Conservation (phyloP, 1,140 invertebrate genomes). For the Zelostemma sp. region DNA sequence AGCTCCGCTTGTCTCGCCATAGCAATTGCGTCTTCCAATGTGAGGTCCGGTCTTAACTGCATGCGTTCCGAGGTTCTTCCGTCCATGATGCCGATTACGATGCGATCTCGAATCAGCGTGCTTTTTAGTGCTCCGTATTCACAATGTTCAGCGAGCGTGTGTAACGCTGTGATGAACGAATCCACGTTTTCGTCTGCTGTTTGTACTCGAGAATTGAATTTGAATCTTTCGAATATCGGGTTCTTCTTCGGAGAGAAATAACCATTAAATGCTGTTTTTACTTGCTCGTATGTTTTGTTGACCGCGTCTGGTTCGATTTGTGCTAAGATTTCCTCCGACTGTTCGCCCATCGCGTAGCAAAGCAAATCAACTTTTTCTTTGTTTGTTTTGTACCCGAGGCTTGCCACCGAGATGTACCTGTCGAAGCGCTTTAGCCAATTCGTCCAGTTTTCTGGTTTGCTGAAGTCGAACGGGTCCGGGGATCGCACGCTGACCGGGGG, state of each 20-base stretch:
- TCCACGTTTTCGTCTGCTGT: constrained; percentile 52
- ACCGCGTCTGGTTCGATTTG: constrained; percentile 24
- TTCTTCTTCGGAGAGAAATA: constrained; percentile 60
- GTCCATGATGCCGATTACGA: constrained; percentile 57
- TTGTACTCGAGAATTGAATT: constrained; percentile 59
- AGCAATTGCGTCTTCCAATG: constrained; percentile 31
- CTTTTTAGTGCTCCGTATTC: constrained; percentile 55
- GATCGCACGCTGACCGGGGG: too few species aligned
- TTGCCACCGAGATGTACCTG: constrained; percentile 45
- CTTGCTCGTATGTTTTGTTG: constrained; percentile 20
- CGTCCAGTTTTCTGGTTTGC: too few species aligned
- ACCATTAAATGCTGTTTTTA: constrained; percentile 44
- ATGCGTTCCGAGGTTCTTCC: constrained; percentile 40
- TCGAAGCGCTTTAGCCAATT: constrained; percentile 37
- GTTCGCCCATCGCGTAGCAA: constrained; percentile 50
- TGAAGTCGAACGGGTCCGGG: too few species aligned
- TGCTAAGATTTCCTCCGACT: constrained; percentile 46
- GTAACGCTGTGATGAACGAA: constrained; percentile 56
- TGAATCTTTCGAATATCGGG: constrained; percentile 55
- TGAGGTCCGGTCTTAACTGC: constrained; percentile 36
- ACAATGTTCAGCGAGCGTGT: constrained; percentile 55
- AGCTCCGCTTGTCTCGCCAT: constrained; percentile 37
- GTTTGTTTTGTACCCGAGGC: constrained; percentile 19
- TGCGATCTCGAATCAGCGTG: constrained; percentile 56
- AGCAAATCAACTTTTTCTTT: constrained; percentile 48